Conservation (phyloP, 2,888 invertebrate species). For the Sthenelais limicola region DNA sequence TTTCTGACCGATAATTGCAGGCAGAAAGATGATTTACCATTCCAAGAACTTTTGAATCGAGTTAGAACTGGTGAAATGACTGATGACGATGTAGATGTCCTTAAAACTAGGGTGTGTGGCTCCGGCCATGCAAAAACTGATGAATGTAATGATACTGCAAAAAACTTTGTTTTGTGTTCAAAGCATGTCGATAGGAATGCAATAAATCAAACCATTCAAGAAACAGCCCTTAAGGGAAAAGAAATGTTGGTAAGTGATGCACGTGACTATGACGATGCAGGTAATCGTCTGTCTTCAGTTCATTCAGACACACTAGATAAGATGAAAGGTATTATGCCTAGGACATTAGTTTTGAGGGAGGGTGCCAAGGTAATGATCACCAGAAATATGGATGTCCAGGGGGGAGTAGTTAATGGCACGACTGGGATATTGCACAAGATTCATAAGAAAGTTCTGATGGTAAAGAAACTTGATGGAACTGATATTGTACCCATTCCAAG, state of each 20-base stretch:
- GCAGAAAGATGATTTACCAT: not conserved
- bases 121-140: not conserved
- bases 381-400: not conserved
- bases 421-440: not conserved
- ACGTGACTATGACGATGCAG: not conserved
- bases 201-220: not conserved
- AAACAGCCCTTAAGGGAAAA: not conserved
- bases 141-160: not conserved
- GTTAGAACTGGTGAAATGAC: not conserved
- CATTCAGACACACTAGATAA: not conserved
- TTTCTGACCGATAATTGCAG: not conserved
- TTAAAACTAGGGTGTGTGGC: conserved; percentile 1
- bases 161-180: not conserved
- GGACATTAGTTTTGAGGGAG: not conserved
- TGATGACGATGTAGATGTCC: not conserved
- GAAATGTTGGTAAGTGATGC: not conserved
- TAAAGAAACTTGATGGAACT: not conserved
- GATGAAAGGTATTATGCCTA: not conserved
- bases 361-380: conserved; percentile 10
- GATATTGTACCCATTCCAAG: not conserved
- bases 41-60: not conserved
- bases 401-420: not conserved
- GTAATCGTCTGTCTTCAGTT: not conserved
- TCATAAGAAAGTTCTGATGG: not conserved
- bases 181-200: not conserved